Evolutionary conservation across 2,113 vertebrate genomes (phyloP).

Genomic region (Psettodes erumei): DNA sequence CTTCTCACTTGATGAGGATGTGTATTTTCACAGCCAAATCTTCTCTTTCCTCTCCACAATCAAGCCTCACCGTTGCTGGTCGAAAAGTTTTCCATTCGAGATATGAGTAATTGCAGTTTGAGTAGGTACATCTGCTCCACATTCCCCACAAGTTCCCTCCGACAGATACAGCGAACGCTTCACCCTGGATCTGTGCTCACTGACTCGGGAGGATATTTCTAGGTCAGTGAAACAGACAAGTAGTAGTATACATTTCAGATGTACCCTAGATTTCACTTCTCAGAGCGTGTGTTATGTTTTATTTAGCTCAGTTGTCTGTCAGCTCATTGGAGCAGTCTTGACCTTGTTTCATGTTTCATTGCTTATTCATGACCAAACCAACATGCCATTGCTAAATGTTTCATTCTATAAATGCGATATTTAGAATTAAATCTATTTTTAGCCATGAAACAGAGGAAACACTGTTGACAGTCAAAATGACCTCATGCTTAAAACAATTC

Average conservation of each 20-base stretch:
- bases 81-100: conserved; percentile 12
- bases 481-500: background rate
- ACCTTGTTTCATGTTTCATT: conserved; percentile 33
- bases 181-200: conserved; percentile 48
- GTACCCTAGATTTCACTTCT: conserved; percentile 21
- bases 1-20: background rate
- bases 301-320: conserved; percentile 22
- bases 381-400: conserved; percentile 56
- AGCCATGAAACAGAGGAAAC: conserved; percentile 4
- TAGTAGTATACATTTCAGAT: conserved; percentile 20
- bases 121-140: conserved; percentile 19
- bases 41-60: background rate
- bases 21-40: too few relatives aligned
- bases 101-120: background rate
- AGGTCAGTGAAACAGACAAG: conserved; percentile 66
- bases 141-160: conserved; percentile 32
- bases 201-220: conserved; percentile 57
- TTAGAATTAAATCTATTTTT: conserved; percentile 41
- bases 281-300: conserved; percentile 25
- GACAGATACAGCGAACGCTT: conserved; percentile 57
- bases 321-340: conserved; percentile 23
- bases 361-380: conserved; percentile 51
- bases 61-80: background rate
- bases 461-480: conserved; percentile 16
- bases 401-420: conserved; percentile 47